Percentiles rank a stretch among this genome's conserved stretches.
Evolutionary conservation across 1,140 invertebrate species (phyloP).

Genomic region (Rhyzopertha dominica): DNA sequence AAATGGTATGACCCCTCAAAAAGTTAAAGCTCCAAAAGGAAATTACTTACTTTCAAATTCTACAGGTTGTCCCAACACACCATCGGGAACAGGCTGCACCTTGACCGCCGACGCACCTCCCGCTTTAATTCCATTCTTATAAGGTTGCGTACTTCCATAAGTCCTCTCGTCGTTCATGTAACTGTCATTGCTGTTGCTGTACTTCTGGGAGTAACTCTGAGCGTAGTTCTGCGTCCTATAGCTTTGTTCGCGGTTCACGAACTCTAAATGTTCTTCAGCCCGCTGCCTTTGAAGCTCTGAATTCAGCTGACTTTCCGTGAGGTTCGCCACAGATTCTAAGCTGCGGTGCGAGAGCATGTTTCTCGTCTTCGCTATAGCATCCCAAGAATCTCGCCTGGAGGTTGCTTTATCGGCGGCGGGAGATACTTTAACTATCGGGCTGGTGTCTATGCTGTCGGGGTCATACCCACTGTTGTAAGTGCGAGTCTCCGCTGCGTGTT

Average conservation of each 20-base stretch:
- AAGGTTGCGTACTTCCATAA: conserved; percentile 27
- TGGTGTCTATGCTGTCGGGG: conserved; percentile 55
- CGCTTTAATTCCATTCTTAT: conserved; percentile 14
- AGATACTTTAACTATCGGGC: conserved; percentile 64
- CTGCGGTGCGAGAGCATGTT: conserved; percentile 63
- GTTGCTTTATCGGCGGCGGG: conserved; percentile 57
- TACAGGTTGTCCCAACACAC: conserved; percentile 80
- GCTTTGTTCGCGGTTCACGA: conserved; percentile 13
- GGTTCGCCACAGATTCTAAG: conserved; percentile 62
- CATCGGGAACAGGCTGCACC: conserved; percentile 81
- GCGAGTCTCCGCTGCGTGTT: conserved; percentile 42
- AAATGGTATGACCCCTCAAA: no score
- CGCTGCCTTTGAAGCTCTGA: conserved; percentile 42
- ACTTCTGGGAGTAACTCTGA: conserved; percentile 34
- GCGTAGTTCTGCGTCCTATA: conserved; percentile 34
- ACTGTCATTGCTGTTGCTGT: conserved; percentile 25
- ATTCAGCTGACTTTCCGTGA: conserved; percentile 53
- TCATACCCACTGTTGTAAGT: conserved; percentile 22
- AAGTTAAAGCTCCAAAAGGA: no score
- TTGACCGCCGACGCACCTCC: conserved; percentile 70
- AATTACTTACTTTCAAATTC: conserved; percentile 87
- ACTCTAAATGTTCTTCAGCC: conserved; percentile 29
- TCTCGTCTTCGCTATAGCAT: conserved; percentile 72
- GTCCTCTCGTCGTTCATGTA: conserved; percentile 21
- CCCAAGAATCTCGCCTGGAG: conserved; percentile 69